Percentiles rank a stretch among this genome's conserved stretches.
These are phyloP conservation scores for Passerculus sandwichensis DNA, from an alignment of 2,797 vertebrate species.

Conservation along the genomic window DNA sequence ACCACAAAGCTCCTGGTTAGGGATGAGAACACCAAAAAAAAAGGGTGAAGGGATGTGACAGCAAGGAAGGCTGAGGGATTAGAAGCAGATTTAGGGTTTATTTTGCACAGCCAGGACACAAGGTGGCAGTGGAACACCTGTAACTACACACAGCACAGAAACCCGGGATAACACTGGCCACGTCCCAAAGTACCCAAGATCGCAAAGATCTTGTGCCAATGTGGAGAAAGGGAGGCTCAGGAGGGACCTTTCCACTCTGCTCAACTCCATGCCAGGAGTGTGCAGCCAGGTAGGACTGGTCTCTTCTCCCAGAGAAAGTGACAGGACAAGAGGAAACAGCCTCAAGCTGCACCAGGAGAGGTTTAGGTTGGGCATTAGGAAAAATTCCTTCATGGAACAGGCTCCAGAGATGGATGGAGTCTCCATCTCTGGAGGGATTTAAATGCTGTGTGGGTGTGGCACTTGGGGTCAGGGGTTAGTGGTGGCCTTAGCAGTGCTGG, in stretches of 20 bases:
- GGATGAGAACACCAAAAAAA: background rate
- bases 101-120: background rate
- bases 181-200: rapidly evolving
- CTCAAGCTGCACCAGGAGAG: too few relatives aligned
- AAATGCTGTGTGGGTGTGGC: background rate
- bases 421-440: background rate
- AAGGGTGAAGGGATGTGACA: rapidly evolving
- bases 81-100: background rate
- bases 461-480: background rate
- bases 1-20: background rate
- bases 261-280: background rate
- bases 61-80: background rate
- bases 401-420: background rate
- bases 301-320: background rate
- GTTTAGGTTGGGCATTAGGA: background rate
- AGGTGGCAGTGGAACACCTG: background rate
- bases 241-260: background rate
- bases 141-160: background rate
- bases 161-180: rapidly evolving
- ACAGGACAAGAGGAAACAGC: background rate
- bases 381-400: background rate
- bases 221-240: background rate
- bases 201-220: background rate
- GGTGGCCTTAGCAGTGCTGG: background rate
- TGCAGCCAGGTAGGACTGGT: background rate